Base-by-base conservation (phyloP, 2,888 invertebrate genomes). In the Aphidoletes aphidimyza region DNA sequence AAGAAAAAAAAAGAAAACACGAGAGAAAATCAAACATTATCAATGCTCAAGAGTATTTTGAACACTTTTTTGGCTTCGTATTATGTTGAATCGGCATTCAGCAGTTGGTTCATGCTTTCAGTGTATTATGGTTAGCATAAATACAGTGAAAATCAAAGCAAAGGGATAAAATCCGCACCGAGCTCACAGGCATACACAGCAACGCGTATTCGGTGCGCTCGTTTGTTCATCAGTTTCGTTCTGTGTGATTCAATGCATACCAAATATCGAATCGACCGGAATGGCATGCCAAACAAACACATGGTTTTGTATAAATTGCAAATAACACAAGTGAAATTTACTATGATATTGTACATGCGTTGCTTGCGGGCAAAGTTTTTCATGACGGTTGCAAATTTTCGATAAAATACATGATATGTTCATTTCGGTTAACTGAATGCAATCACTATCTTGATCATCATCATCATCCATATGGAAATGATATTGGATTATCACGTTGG, bases 391-490 rank as follows among this genome's bases (percentile, higher is more conserved):
- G 69, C 69, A 69, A 69, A 69, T 69, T 69, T 69, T 69, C 69
- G 69, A 69, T 69, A 34, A 69, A 69, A 69, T 69, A 69, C 69
- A 69, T 69, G 69, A 69, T 69, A 69, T 69, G 34, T 22, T 30
- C 69, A 69, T 69, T 69, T 69, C 30, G 69, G 69, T 69, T 69
- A 69, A 69, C 69, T 69, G 69, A 69, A 69, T 69, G 69, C 69
- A 69, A 69, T 69, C 69, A 69, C 69, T 30, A 69, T 69, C 69
- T 69, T 69, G 69, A 69, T 69, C 69, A 69, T 69, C 69, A 54
- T 54, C 54, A 54, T 54, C 69, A 69, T 30, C 69, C 69, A 69
- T 69, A 69, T 69, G 69, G 69, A 69, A 69, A 69, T 69, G 69
- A 69, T 69, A 69, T 69, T 69, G 69, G 69, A 69, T 69, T 69